Conservation (phyloP, 2,113 vertebrate genomes). For the Rhea americana region DNA sequence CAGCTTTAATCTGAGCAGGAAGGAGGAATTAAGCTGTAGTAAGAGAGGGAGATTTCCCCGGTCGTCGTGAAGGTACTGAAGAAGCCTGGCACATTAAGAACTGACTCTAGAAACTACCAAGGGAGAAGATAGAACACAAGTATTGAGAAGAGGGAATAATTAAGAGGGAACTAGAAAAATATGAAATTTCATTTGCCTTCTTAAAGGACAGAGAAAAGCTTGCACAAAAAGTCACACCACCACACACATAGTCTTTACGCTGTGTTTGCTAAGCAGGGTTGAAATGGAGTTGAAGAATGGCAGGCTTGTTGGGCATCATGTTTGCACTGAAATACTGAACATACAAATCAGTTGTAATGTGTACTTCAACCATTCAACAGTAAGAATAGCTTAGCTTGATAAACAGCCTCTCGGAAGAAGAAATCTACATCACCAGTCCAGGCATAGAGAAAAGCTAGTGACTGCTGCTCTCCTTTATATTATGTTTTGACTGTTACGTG, state of each 20-base stretch:
- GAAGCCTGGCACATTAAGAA: not conserved
- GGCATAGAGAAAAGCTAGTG: slow-evolving; percentile 23
- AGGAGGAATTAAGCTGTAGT: not conserved
- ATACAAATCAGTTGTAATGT: not conserved
- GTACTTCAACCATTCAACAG: slow-evolving; percentile 6
- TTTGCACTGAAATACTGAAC: not conserved
- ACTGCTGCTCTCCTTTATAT: slow-evolving; percentile 32
- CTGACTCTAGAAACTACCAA: not conserved
- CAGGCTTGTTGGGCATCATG: not conserved
- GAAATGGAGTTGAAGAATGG: slow-evolving; percentile 23
- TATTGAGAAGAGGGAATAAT: not conserved
- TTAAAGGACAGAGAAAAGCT: not conserved
- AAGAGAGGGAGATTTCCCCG: not conserved
- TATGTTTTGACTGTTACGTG: slow-evolving; percentile 49
- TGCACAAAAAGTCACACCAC: not conserved
- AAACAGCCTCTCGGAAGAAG: slow-evolving; percentile 23
- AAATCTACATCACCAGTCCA: slow-evolving; percentile 14
- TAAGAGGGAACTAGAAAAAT: not conserved
- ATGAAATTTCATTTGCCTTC: not conserved
- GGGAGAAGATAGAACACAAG: not conserved
- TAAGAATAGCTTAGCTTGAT: slow-evolving; percentile 21
- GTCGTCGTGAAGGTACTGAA: not conserved
- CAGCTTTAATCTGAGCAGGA: not conserved
- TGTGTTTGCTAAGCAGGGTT: slow-evolving; percentile 3
- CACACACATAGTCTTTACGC: not conserved